phyloP scores from a whole-genome alignment of 92 coral and sea anemone species.

The Pocillopora meandrina region DNA sequence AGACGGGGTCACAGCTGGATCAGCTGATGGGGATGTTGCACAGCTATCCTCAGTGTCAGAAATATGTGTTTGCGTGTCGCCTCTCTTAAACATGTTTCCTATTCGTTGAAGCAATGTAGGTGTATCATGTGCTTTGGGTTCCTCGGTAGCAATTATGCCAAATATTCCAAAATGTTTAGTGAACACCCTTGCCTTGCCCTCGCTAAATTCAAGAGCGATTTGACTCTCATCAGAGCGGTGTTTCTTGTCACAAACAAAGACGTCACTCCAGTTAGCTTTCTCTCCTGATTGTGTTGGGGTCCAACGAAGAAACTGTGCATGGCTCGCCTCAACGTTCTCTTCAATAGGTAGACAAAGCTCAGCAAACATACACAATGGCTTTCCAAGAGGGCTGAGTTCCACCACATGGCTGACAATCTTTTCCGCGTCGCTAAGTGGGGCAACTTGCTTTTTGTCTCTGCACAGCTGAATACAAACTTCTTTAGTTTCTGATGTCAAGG shows the following conservation, averaged over 20 bases:
- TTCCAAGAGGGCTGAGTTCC: conserved; percentile 32
- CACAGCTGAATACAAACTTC: conserved; percentile 48
- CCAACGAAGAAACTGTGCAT: conserved; percentile 31
- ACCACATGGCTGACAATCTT: conserved; percentile 26
- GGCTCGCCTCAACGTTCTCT: not conserved
- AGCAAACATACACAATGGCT: conserved; percentile 2
- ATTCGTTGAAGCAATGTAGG: not conserved
- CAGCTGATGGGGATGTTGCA: not conserved
- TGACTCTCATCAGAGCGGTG: not conserved
- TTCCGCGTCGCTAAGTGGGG: conserved; percentile 15
- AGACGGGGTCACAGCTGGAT: not conserved
- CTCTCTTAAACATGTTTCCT: not conserved
- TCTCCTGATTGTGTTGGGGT: conserved; percentile 43
- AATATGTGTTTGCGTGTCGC: not conserved
- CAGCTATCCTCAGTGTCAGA: not conserved
- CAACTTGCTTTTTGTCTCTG: conserved; percentile 11
- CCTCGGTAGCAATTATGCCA: conserved; percentile 13
- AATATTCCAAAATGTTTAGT: conserved; percentile 24
- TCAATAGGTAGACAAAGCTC: conserved; percentile 9
- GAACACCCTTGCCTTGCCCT: not conserved
- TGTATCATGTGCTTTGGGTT: conserved; percentile 1
- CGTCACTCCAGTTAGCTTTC: conserved; percentile 37
- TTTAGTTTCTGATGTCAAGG: conserved; percentile 41
- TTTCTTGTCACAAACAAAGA: not conserved
- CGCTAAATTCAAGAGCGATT: conserved; percentile 2